These are phyloP conservation scores for Pachypanchax playfairii DNA, from an alignment of 2,113 vertebrate genomes.

Conservation along the genomic window DNA sequence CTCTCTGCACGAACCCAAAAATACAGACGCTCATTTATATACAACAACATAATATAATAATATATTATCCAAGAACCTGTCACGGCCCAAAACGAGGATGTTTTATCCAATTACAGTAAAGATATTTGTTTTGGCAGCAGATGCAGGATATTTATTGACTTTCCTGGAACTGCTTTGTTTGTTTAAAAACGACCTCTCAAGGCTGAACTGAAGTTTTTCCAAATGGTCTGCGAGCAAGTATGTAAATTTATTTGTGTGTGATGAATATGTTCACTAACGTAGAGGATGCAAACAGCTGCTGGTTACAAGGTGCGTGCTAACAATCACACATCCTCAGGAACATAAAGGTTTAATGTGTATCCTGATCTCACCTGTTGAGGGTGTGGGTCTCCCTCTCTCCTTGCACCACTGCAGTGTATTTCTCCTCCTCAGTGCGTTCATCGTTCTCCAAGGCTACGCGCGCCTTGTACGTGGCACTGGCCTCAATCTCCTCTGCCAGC, in stretches of 20 bases:
- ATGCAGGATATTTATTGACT: conserved; percentile 19
- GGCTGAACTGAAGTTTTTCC: neutral
- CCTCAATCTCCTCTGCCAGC: conserved; percentile 99
- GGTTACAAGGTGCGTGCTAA: neutral
- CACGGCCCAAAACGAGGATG: too few relatives aligned
- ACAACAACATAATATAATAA: conserved; percentile 18
- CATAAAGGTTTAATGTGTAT: neutral
- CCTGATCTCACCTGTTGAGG: conserved; percentile 84
- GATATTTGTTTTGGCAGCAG: conserved; percentile 39
- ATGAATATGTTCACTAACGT: too few relatives aligned
- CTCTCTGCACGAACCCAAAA: conserved; percentile 79
- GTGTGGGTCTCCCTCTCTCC: conserved; percentile 87
- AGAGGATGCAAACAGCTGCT: neutral
- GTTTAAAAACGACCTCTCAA: conserved; percentile 2
- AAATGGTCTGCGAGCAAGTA: too few relatives aligned
- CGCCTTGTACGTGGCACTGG: conserved; percentile 95
- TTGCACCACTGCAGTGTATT: conserved; percentile 95
- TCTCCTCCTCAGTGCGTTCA: conserved; percentile 95
- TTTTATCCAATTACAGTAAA: conserved; percentile 27
- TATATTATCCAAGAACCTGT: too few relatives aligned
- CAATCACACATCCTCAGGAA: neutral
- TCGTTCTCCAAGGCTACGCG: conserved; percentile 97
- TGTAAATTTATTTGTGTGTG: too few relatives aligned
- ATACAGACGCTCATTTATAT: conserved; percentile 18
- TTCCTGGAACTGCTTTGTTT: conserved; percentile 14